Percentiles rank a stretch among this genome's conserved stretches.
Conservation (phyloP, 2,113 vertebrate genomes). For the Microtus montanus region DNA sequence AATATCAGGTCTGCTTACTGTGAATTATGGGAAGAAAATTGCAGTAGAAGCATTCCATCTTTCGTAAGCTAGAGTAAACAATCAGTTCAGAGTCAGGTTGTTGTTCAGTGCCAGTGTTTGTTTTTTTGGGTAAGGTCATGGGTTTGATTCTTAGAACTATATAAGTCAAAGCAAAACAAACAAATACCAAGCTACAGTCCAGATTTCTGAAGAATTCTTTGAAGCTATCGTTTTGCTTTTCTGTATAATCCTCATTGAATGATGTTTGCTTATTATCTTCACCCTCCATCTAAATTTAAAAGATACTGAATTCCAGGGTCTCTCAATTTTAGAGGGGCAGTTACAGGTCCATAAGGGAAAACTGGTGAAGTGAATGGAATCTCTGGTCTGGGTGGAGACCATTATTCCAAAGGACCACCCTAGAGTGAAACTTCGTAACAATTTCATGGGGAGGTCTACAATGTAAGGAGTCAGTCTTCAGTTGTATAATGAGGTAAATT, state of each 20-base stretch:
- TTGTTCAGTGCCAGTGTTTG: not conserved
- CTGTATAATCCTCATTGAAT: not conserved
- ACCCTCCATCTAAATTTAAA: not conserved
- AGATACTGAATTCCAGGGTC: not conserved
- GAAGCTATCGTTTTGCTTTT: slow-evolving; percentile 35
- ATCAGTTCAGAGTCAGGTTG: not conserved
- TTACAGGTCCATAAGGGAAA: not conserved
- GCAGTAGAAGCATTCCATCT: not conserved
- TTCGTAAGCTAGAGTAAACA: not conserved
- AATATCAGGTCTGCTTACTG: not conserved
- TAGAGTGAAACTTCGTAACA: not conserved
- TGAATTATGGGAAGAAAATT: not conserved
- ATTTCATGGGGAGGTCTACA: slow-evolving; percentile 26
- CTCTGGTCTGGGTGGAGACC: not conserved
- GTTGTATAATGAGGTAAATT: slow-evolving; percentile 49
- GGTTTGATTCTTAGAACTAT: not conserved
- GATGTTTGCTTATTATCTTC: not conserved
- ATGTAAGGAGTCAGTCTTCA: slow-evolving; percentile 39
- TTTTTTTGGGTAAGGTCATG: not conserved
- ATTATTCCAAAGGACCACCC: not conserved
- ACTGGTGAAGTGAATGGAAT: not conserved
- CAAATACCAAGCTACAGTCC: not conserved
- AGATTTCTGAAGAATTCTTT: slow-evolving; percentile 25
- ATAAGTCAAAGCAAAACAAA: not conserved
- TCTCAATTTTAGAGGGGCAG: not conserved